These are phyloP conservation scores for Notodonta ziczac DNA, from an alignment of 2,888 invertebrate genomes.

Conservation along the genomic window DNA sequence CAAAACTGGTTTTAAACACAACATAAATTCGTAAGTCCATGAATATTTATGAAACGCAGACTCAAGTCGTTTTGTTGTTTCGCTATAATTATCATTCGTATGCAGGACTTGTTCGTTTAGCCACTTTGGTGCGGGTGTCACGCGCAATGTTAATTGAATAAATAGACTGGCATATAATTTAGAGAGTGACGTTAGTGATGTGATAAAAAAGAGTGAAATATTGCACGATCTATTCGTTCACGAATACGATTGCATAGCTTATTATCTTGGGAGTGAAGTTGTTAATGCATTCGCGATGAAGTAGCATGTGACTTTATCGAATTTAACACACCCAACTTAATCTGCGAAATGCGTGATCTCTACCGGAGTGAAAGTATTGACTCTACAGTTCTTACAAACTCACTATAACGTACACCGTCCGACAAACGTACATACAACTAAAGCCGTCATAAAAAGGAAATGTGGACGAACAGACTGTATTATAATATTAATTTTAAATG, in stretches of 20 bases:
- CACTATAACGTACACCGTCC: no score
- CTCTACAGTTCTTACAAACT: no score
- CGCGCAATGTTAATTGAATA: slow-evolving; percentile 1
- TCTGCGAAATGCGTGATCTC: no score
- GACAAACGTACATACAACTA: no score
- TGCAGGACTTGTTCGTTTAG: not conserved
- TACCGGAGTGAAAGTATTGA: no score
- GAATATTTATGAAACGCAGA: not conserved
- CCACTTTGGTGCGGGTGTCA: not conserved
- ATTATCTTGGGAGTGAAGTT: not conserved
- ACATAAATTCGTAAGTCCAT: slow-evolving; percentile 1
- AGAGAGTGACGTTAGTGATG: not conserved
- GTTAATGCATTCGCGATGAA: not conserved
- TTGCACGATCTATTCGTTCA: not conserved
- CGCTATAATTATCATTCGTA: not conserved
- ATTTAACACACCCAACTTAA: not conserved
- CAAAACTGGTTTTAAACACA: not conserved
- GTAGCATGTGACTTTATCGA: not conserved
- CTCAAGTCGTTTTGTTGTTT: not conserved
- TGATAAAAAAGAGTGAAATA: not conserved
- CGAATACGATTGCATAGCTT: not conserved
- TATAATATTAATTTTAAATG: no score
- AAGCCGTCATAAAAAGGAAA: no score
- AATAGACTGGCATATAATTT: not conserved
- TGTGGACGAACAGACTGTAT: no score